Evolutionary conservation across 2,113 vertebrate genomes (phyloP).

Genomic region (Clarias batrachus): DNA sequence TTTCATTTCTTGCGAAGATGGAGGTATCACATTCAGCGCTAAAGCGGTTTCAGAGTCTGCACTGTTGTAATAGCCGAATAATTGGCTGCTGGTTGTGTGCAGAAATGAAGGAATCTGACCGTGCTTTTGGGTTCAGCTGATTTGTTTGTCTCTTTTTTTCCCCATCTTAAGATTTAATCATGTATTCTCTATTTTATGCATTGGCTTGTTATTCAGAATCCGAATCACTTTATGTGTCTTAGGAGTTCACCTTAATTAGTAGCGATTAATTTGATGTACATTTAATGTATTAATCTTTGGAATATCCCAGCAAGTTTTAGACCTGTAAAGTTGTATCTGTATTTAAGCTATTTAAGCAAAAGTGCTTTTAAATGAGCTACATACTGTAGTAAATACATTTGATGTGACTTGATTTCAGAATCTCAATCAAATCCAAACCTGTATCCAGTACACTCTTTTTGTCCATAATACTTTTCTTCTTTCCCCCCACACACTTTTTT

Average conservation of each 20-base stretch:
- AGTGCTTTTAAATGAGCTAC: neutral
- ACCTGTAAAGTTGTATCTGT: neutral
- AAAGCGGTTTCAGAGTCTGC: conserved; percentile 12
- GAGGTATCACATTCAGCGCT: neutral
- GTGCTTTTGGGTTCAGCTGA: neutral
- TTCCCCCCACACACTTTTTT: neutral
- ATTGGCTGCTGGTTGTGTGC: neutral
- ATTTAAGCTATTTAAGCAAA: neutral
- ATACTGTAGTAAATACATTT: neutral
- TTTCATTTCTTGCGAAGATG: conserved; percentile 7
- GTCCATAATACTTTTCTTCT: neutral
- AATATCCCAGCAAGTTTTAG: neutral
- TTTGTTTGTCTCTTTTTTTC: neutral
- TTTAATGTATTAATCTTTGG: neutral
- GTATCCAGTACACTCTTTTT: neutral
- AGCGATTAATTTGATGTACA: neutral
- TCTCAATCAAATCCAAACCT: neutral
- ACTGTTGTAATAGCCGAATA: neutral
- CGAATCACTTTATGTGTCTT: neutral
- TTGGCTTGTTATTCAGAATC: neutral
- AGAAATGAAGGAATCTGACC: neutral
- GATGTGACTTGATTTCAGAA: neutral
- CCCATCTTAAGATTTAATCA: neutral
- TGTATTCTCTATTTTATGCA: neutral
- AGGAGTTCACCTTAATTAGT: neutral